phyloP scores from a whole-genome alignment of 1,140 invertebrate species.

The Lerema accius region DNA sequence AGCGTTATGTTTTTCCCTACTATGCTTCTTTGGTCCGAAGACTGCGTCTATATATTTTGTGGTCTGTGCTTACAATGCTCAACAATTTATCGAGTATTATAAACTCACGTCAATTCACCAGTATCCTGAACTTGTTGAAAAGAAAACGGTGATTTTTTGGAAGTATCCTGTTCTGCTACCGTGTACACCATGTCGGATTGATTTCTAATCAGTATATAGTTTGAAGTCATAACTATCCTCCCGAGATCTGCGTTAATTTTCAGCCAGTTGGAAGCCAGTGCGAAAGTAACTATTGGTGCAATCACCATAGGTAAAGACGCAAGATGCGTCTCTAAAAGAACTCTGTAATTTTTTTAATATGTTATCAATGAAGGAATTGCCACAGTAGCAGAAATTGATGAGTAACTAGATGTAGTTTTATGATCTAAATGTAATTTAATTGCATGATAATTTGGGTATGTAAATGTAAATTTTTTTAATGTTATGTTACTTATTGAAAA shows the following conservation, averaged over 20 bases:
- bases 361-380: too few species aligned
- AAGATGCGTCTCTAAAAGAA: slow-evolving; percentile 49
- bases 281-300: slow-evolving; percentile 47
- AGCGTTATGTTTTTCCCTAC: too few species aligned
- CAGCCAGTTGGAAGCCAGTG: slow-evolving; percentile 50
- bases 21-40: too few species aligned
- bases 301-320: slow-evolving; percentile 44
- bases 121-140: slow-evolving; percentile 49
- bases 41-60: too few species aligned
- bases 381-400: too few species aligned
- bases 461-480: too few species aligned
- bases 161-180: slow-evolving; percentile 31
- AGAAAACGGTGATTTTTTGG: slow-evolving; percentile 53
- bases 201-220: slow-evolving; percentile 54
- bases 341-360: slow-evolving; percentile 38
- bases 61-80: too few species aligned
- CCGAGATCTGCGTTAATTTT: slow-evolving; percentile 43
- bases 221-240: slow-evolving; percentile 52
- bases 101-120: slow-evolving; percentile 55
- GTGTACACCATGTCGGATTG: slow-evolving; percentile 41
- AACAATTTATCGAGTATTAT: not conserved
- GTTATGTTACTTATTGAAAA: too few species aligned
- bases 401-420: too few species aligned
- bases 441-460: too few species aligned
- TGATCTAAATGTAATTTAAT: too few species aligned